phyloP scores from a whole-genome alignment of 2,797 vertebrate genomes.

The Cuniculus paca region DNA sequence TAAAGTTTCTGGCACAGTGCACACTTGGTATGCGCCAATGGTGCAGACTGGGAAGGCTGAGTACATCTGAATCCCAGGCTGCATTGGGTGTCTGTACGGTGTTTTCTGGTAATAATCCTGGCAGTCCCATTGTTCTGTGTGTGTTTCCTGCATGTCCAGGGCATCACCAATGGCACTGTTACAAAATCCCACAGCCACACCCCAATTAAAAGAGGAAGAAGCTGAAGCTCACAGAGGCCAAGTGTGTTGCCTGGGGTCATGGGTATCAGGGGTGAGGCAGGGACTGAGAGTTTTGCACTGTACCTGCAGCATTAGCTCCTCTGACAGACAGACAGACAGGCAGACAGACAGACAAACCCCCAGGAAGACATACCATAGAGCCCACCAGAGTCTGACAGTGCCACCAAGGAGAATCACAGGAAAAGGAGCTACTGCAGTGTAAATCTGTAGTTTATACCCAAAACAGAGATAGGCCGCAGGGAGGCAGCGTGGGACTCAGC shows the following conservation, averaged over 20 bases:
- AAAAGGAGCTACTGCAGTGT: not conserved
- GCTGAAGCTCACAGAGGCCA: not conserved
- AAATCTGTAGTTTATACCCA: not conserved
- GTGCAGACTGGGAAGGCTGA: not conserved
- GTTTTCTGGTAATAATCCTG: not conserved
- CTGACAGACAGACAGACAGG: not conserved
- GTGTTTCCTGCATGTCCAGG: not conserved
- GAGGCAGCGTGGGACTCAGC: not conserved
- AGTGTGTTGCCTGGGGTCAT: not conserved
- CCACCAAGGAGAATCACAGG: not conserved
- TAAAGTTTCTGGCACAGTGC: not conserved
- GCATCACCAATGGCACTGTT: not conserved
- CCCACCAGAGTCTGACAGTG: not conserved
- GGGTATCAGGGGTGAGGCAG: not conserved
- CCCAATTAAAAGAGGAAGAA: not conserved
- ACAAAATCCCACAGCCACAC: not conserved
- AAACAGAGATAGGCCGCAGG: constrained; percentile 34
- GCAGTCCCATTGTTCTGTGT: not conserved
- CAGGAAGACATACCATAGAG: not conserved
- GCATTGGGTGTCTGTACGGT: not conserved
- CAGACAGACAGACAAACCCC: no score
- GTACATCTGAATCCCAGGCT: not conserved
- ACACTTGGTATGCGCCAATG: not conserved
- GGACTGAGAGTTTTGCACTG: not conserved
- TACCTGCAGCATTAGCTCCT: not conserved